A percentile compares a stretch with the other conserved stretches of the same genome.
Conservation (phyloP, 2,797 vertebrate species). For the Bufotes viridis region DNA sequence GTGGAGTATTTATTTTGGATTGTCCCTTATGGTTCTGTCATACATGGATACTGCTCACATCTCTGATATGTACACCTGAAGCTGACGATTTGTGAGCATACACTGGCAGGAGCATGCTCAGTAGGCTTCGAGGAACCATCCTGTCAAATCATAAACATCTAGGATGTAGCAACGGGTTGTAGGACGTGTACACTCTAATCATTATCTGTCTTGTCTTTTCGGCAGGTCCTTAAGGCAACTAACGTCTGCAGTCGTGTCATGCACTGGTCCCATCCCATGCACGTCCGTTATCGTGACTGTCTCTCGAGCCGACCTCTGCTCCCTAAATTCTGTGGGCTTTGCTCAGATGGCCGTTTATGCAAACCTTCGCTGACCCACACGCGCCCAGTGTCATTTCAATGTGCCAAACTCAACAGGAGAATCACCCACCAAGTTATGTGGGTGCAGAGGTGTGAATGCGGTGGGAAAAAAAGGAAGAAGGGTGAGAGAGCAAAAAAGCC, state of each 20-base stretch:
- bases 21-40: too few relatives aligned
- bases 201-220: conserved; percentile 1
- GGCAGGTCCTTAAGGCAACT: conserved; percentile 27
- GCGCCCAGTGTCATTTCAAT: conserved; percentile 65
- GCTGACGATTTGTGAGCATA: too few relatives aligned
- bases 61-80: too few relatives aligned
- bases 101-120: too few relatives aligned
- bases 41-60: too few relatives aligned
- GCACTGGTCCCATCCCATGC: conserved; percentile 31
- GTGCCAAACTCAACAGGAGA: conserved; percentile 63
- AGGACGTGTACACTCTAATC: too few relatives aligned
- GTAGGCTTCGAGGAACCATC: too few relatives aligned
- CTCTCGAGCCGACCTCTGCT: conserved; percentile 9
- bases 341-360: conserved; percentile 66
- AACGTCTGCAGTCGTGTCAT: conserved; percentile 41
- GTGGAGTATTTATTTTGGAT: too few relatives aligned
- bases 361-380: conserved; percentile 36
- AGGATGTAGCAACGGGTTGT: too few relatives aligned
- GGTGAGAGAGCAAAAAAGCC: neutral
- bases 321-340: conserved; percentile 60
- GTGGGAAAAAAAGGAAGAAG: neutral
- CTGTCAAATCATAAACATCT: too few relatives aligned
- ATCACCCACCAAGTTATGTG: conserved; percentile 72
- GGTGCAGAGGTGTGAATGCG: conserved; percentile 74
- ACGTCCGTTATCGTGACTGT: conserved; percentile 39